A percentile compares a stretch with the other conserved stretches of the same genome.
Evolutionary conservation across 1,140 invertebrate species (phyloP).

Genomic region (Hirudo medicinalis): DNA sequence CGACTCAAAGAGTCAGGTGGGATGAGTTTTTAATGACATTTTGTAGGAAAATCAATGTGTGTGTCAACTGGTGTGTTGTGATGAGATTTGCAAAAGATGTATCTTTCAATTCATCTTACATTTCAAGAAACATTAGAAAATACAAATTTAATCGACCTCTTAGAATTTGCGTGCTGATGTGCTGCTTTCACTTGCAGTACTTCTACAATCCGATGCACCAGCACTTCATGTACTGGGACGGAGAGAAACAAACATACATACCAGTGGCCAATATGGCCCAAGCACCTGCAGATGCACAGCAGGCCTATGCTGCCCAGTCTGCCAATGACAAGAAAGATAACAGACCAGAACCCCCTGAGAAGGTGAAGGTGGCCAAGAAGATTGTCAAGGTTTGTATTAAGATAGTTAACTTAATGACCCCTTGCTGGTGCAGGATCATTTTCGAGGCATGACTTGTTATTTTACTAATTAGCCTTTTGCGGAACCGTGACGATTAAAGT

Average conservation of each 20-base stretch:
- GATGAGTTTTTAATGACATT: background rate
- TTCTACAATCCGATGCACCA: constrained; percentile 67
- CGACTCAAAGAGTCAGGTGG: constrained; percentile 74
- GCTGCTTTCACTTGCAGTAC: constrained; percentile 35
- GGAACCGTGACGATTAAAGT: no score
- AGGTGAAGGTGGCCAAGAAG: constrained; percentile 92
- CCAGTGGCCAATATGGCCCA: constrained; percentile 23
- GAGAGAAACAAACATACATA: constrained; percentile 35
- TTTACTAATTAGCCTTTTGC: no score
- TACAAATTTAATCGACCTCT: no score
- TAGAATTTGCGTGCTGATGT: no score
- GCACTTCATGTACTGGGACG: constrained; percentile 90
- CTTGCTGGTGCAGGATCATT: background rate
- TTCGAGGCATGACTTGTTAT: no score
- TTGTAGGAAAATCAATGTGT: no score
- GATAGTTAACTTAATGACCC: background rate
- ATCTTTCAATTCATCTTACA: no score
- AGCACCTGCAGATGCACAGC: background rate
- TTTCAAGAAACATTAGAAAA: no score
- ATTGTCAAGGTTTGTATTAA: constrained; percentile 64
- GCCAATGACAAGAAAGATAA: constrained; percentile 45
- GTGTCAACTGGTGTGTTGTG: no score
- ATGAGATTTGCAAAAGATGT: no score
- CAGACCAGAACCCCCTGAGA: constrained; percentile 43
- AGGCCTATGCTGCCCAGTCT: constrained; percentile 4